Conservation (phyloP, 64 coral and sea anemone species). For the Hydrozoanthus tunicans region DNA sequence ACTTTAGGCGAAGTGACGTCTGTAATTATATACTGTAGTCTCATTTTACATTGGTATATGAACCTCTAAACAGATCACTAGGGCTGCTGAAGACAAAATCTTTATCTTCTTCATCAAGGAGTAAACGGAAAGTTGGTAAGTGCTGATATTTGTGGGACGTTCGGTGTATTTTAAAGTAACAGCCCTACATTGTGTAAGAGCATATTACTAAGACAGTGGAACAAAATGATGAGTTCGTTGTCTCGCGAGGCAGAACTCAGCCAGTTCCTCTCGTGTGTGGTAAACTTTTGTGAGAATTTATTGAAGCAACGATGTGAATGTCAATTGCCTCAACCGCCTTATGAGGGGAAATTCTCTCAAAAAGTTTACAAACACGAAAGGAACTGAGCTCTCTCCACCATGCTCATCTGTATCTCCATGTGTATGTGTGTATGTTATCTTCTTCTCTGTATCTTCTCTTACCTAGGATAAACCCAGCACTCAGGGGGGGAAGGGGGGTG, state of each 20-base stretch:
- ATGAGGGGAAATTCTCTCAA: no score
- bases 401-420: no score
- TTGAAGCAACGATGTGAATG: background rate
- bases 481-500: no score
- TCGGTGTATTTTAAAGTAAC: background rate
- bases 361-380: no score
- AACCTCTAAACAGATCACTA: constrained; percentile 31
- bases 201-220: background rate
- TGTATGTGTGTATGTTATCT: no score
- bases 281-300: background rate
- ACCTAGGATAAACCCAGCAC: no score
- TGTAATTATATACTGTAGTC: background rate
- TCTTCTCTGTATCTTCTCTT: no score
- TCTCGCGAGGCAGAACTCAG: no score
- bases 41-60: no score
- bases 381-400: no score
- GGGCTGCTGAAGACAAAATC: constrained; percentile 42
- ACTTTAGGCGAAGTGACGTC: background rate
- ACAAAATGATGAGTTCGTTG: no score
- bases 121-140: constrained; percentile 24
- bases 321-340: background rate
- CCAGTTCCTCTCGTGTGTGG: no score
- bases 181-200: background rate
- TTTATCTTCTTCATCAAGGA: background rate
- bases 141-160: background rate